Conservation (phyloP, 2,888 invertebrate species). For the Ariolimax columbianus region DNA sequence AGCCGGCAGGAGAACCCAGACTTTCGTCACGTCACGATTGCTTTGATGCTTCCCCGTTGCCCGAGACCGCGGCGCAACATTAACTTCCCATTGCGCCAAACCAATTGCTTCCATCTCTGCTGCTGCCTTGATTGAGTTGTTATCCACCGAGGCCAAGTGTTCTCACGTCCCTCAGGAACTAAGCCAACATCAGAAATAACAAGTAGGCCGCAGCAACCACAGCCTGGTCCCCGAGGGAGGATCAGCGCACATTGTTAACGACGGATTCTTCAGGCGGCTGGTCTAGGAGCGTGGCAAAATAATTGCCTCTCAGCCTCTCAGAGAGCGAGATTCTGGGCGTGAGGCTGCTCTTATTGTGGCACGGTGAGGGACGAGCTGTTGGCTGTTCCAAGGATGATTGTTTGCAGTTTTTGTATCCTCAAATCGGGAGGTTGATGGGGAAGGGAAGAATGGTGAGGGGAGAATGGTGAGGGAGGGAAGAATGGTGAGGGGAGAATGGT, state of each 20-base stretch:
- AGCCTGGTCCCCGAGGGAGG: background rate
- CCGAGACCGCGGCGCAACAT: slow-evolving; percentile 19
- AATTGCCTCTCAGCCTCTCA: background rate
- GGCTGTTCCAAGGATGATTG: no score
- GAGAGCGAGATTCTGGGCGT: background rate
- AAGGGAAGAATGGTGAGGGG: no score
- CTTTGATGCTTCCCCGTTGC: slow-evolving; percentile 14
- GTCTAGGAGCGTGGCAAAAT: background rate
- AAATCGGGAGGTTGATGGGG: no score
- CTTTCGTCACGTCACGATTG: slow-evolving; percentile 41
- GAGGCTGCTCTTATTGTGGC: background rate
- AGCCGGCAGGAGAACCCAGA: background rate
- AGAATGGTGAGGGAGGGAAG: no score
- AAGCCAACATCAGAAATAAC: background rate
- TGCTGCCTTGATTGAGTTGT: background rate
- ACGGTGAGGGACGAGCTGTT: background rate
- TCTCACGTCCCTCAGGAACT: background rate
- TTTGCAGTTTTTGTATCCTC: no score
- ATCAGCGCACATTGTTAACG: background rate
- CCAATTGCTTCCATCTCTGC: background rate
- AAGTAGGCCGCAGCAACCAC: background rate
- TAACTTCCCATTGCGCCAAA: background rate
- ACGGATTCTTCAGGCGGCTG: background rate
- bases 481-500: no score
- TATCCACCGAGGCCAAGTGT: background rate